A percentile compares a stretch with the other conserved stretches of the same genome.
Evolutionary conservation across 2,113 vertebrate species (phyloP).

Genomic region (Alligator sinensis): DNA sequence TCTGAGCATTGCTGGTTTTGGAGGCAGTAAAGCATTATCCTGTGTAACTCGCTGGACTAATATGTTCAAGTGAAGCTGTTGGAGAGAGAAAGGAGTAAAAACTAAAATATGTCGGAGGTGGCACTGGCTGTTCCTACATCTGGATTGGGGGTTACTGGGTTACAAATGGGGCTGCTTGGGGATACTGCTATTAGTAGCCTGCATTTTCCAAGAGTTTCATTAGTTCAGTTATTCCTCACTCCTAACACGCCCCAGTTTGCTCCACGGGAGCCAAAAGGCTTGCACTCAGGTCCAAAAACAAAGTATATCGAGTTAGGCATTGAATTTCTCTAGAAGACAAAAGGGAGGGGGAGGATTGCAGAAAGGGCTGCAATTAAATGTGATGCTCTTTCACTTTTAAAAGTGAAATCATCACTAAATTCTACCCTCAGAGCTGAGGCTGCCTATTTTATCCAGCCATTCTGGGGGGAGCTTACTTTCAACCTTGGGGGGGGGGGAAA

Average conservation of each 20-base stretch:
- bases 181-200: neutral
- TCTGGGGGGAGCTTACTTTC: too few species aligned
- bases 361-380: neutral
- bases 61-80: neutral
- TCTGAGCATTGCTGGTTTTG: fast-evolving
- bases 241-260: fast-evolving
- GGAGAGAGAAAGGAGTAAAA: neutral
- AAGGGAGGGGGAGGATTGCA: neutral
- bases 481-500: neutral
- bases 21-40: neutral
- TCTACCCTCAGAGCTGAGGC: neutral
- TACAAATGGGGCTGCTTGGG: neutral
- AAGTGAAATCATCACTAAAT: neutral
- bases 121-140: neutral
- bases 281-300: neutral
- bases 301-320: neutral
- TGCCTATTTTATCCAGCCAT: neutral
- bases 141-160: neutral
- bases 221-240: neutral
- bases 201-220: neutral
- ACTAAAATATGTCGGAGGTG: neutral
- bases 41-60: neutral
- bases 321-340: neutral
- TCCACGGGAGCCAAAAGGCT: neutral
- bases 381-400: neutral